phyloP scores from a whole-genome alignment of 2,113 vertebrate species.

The Bubo blakistoni region DNA sequence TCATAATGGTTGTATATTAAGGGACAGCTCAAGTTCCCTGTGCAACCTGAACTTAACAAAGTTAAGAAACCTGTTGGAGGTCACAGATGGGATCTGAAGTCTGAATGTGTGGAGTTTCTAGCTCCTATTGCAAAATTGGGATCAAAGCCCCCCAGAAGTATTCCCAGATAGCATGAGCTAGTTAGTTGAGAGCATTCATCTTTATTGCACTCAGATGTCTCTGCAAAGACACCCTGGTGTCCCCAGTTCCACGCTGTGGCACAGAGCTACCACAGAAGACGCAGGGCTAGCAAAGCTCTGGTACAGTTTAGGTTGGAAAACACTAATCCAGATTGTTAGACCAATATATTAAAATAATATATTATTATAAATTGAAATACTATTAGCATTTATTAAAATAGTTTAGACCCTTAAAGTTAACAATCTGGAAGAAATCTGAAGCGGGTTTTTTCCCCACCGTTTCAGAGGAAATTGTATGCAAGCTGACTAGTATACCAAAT shows the following conservation, averaged over 20 bases:
- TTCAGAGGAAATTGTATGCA: not conserved
- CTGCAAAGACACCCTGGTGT: fast-evolving
- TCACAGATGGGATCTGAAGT: not conserved
- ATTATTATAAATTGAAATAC: not conserved
- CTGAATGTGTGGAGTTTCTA: not conserved
- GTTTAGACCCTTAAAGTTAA: not conserved
- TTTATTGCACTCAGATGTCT: fast-evolving
- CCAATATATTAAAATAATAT: not conserved
- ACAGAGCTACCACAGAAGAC: not conserved
- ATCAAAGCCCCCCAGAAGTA: not conserved
- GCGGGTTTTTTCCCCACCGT: not conserved
- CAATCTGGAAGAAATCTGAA: not conserved
- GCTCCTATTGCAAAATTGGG: not conserved
- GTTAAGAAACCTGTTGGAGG: not conserved
- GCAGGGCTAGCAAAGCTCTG: not conserved
- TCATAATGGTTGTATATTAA: not conserved
- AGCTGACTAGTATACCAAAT: not conserved
- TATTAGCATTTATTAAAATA: not conserved
- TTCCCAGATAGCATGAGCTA: not conserved
- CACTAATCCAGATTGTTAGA: not conserved
- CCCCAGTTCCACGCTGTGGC: not conserved
- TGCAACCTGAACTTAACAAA: not conserved
- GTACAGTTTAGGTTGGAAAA: not conserved
- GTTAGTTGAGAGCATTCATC: not conserved
- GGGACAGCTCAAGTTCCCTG: not conserved